Conservation (phyloP, 1,140 invertebrate genomes). For the Drosophila serrata region DNA sequence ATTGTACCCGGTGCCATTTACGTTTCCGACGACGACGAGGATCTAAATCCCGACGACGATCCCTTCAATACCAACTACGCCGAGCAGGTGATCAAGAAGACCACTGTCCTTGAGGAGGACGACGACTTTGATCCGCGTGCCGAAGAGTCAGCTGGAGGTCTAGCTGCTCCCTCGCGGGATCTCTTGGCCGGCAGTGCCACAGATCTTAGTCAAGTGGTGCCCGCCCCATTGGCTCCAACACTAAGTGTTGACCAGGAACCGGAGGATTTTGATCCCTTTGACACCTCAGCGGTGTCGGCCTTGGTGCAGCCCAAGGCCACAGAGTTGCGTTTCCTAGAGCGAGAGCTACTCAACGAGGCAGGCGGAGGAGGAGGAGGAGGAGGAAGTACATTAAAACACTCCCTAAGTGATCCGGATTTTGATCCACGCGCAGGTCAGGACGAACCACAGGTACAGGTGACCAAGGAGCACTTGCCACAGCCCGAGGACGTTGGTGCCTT, state of each 20-base stretch:
- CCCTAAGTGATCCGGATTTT: constrained; percentile 90
- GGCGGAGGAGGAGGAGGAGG: constrained; percentile 34
- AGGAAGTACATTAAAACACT: constrained; percentile 84
- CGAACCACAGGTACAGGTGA: neutral
- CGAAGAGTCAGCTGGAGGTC: constrained; percentile 85
- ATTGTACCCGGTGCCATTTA: constrained; percentile 76
- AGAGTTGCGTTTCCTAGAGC: constrained; percentile 92
- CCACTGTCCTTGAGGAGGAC: constrained; percentile 89
- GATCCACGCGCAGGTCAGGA: constrained; percentile 88
- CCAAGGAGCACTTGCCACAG: constrained; percentile 14
- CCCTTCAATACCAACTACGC: constrained; percentile 95
- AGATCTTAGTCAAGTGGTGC: constrained; percentile 90
- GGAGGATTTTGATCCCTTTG: constrained; percentile 93
- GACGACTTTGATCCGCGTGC: constrained; percentile 90
- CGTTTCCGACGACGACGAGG: constrained; percentile 86
- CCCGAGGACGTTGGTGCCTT: constrained; percentile 17
- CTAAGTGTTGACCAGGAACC: constrained; percentile 85
- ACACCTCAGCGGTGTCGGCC: constrained; percentile 91
- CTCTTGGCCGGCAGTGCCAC: constrained; percentile 91
- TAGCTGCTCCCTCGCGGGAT: constrained; percentile 85
- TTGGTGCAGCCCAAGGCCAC: constrained; percentile 90
- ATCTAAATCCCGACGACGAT: constrained; percentile 87
- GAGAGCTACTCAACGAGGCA: constrained; percentile 88
- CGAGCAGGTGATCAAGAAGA: constrained; percentile 90
- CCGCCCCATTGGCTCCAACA: constrained; percentile 89